Evolutionary conservation across 2,113 vertebrate species (phyloP), one percentile per base, ranked within the genome.

Genomic region (Psilopsiagon aymara): DNA sequence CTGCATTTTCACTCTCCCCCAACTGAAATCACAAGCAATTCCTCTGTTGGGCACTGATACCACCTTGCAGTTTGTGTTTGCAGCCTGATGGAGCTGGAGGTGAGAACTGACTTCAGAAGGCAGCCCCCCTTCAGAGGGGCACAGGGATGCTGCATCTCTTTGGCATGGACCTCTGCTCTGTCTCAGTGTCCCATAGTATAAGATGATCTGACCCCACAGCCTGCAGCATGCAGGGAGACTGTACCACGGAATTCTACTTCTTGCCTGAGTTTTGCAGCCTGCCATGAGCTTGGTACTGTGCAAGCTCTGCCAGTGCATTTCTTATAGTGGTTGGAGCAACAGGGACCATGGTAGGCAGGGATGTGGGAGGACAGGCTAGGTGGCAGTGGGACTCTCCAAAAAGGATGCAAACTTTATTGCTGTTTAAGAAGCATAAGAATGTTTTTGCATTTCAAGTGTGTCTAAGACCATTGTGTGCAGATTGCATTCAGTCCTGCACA

Each of bases 311-410:
- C 4, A 4, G 0, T 10, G 55, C 24, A 27, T 67, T 46, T 35
- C 59, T 24, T 0, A 0, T 25, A 60, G 35, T 15, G 0, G 0
- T 4, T 13, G 74, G 55, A 63, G 64, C 55, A 6, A 28, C 0
- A 5, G 83, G 68, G 49, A 66, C 10, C 1, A 0, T 9, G 67
- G n/a, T 5, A 19, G 43, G 35, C 44, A n/a, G 28, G 39, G n/a
- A 9, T 44, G 52, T 2, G 1, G n/a, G 28, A 70, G 63, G 20
- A 7, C 31, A 67, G 74, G 31, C 19, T 4, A 3, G 27, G 53
- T 4, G 49, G 13, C 69, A 43, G 57, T 0, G 0, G 7, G 47
- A 29, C 49, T 87, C 44, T 70, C 70, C 29, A 24, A 2, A 78
- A 73, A 21, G 16, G 29, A 6, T 76, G 35, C 66, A 51, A 11